These are phyloP conservation scores for Propithecus perrieri DNA, from an alignment of 2,797 vertebrate species.

Conservation along the genomic window DNA sequence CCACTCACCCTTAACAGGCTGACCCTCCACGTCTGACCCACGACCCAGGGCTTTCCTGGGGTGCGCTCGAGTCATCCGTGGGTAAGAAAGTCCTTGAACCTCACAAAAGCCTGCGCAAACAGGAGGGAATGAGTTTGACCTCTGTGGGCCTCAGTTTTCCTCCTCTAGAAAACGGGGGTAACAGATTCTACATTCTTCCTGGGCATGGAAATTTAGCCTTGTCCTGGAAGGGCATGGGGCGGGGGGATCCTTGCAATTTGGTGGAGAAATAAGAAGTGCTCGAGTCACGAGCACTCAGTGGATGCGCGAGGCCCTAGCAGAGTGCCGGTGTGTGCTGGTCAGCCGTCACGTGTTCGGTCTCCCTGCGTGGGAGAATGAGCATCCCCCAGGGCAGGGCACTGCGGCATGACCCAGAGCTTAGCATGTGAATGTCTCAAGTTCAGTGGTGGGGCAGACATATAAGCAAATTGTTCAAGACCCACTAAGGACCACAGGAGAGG, in stretches of 20 bases:
- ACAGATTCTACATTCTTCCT: background rate
- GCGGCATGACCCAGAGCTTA: background rate
- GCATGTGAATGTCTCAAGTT: accelerated
- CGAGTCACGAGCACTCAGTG: accelerated
- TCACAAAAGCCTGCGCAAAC: background rate
- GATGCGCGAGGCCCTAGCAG: background rate
- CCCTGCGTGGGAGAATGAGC: background rate
- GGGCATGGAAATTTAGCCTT: background rate
- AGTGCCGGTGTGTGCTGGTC: background rate
- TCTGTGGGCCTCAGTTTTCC: background rate
- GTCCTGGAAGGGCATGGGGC: background rate
- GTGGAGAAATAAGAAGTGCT: background rate
- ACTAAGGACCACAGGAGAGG: background rate
- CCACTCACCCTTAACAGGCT: background rate
- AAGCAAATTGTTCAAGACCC: background rate
- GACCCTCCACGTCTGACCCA: background rate
- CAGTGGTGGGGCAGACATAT: accelerated
- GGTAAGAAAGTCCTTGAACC: too few relatives aligned
- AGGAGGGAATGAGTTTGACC: background rate
- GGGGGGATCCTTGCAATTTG: background rate
- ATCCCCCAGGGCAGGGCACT: background rate
- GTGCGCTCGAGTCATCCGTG: background rate
- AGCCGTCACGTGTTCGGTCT: background rate
- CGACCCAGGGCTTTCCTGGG: background rate
- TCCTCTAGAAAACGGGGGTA: background rate